Evolutionary conservation across 92 coral and sea anemone genomes (phyloP).

Genomic region (Siderastrea siderea): DNA sequence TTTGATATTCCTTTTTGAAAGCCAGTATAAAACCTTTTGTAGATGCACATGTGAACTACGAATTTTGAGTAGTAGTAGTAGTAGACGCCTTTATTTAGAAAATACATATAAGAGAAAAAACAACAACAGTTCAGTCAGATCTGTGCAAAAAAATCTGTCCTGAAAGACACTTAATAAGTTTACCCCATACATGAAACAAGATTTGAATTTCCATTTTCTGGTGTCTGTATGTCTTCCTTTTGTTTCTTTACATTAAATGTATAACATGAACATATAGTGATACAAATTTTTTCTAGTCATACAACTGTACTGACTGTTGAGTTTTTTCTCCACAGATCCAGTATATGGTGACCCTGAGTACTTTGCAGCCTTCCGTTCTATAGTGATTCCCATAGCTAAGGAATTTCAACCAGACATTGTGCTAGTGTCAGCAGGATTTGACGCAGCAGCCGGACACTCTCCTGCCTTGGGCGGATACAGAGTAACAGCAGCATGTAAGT

Average conservation of each 20-base stretch:
- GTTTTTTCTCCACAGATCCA: slow-evolving; percentile 73
- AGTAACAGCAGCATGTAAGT: slow-evolving; percentile 98
- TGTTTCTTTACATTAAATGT: no score
- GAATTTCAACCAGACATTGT: slow-evolving; percentile 96
- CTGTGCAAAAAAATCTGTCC: not conserved
- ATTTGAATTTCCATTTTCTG: no score
- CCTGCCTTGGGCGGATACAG: slow-evolving; percentile 98
- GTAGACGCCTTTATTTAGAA: not conserved
- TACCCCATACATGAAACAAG: no score
- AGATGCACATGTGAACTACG: no score
- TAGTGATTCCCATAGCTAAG: slow-evolving; percentile 96
- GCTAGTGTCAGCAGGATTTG: slow-evolving; percentile 97
- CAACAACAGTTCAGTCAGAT: not conserved
- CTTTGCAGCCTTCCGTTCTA: slow-evolving; percentile 98
- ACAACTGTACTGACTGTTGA: no score
- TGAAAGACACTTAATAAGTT: no score
- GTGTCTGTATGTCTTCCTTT: no score
- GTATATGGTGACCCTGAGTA: slow-evolving; percentile 96
- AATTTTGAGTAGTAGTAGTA: no score
- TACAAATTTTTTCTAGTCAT: no score
- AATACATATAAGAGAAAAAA: not conserved
- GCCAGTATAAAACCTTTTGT: no score
- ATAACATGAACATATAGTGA: no score
- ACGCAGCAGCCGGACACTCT: slow-evolving; percentile 97
- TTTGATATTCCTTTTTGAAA: no score